phyloP scores from a whole-genome alignment of 2,888 invertebrate genomes.

The Acleris literana region DNA sequence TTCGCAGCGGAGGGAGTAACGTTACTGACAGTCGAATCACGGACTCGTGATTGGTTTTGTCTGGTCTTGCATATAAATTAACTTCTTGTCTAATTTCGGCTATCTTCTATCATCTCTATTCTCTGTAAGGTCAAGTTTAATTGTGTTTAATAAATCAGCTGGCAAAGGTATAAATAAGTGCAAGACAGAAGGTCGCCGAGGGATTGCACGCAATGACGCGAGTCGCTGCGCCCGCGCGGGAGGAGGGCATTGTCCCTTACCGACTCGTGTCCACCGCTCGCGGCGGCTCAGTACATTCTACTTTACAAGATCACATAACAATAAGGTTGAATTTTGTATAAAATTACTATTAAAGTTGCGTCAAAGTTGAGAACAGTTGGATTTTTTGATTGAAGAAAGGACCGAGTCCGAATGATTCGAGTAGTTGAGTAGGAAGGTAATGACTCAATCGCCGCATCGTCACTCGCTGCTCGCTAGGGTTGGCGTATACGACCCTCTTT shows the following conservation, averaged over 20 bases:
- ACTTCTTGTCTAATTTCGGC: constrained; percentile 9
- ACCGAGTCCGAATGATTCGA: constrained; percentile 41
- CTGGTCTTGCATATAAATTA: constrained; percentile 27
- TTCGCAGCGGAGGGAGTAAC: constrained; percentile 26
- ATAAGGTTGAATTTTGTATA: constrained; percentile 5
- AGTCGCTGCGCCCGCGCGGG: not conserved
- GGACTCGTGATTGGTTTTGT: constrained; percentile 26
- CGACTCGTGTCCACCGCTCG: not conserved
- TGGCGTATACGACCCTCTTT: constrained; percentile 1
- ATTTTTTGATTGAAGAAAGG: constrained; percentile 39
- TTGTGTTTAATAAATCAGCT: not conserved
- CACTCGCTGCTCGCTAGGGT: constrained; percentile 20
- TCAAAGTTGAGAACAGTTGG: constrained; percentile 18
- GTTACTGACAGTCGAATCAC: constrained; percentile 34
- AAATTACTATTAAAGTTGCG: constrained; percentile 4
- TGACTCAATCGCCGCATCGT: constrained; percentile 45
- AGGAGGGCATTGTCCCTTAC: constrained; percentile 2
- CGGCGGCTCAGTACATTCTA: not conserved
- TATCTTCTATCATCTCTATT: constrained; percentile 15
- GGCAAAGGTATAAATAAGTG: not conserved
- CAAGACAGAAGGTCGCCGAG: not conserved
- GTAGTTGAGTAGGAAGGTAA: constrained; percentile 44
- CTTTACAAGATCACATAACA: constrained; percentile 10
- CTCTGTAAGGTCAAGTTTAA: not conserved
- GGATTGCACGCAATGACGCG: constrained; percentile 2